Evolutionary conservation across 2,888 invertebrate species (phyloP).

Genomic region (Ischnura elegans): DNA sequence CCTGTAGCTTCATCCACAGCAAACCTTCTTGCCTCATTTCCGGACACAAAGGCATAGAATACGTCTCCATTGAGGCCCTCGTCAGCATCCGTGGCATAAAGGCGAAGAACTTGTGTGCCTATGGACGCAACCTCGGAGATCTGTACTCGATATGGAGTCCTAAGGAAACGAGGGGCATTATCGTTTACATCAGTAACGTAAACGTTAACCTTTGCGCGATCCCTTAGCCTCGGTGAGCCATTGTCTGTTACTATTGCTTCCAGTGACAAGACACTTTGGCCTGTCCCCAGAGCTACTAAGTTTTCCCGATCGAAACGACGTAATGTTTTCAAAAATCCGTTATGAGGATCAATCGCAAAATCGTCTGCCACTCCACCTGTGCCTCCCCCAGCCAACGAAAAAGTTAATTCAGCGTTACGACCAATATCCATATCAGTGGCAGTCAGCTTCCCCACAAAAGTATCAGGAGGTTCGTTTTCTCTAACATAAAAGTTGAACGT

Average conservation of each 20-base stretch:
- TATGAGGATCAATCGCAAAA: constrained; percentile 92
- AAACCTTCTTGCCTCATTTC: constrained; percentile 90
- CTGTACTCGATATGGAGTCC: constrained; percentile 92
- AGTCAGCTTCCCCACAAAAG: constrained; percentile 94
- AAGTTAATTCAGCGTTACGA: constrained; percentile 93
- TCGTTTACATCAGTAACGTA: constrained; percentile 95
- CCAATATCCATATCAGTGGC: constrained; percentile 95
- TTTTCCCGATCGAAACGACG: constrained; percentile 94
- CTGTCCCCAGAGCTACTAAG: constrained; percentile 85
- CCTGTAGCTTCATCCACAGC: constrained; percentile 93
- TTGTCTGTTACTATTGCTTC: constrained; percentile 94
- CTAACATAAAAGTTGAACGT: constrained; percentile 94
- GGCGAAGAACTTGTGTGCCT: constrained; percentile 90
- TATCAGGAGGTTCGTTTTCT: constrained; percentile 92
- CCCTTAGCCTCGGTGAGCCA: constrained; percentile 86
- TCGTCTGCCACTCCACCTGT: constrained; percentile 83
- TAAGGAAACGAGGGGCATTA: constrained; percentile 90
- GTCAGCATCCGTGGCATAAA: constrained; percentile 92
- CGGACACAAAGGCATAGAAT: constrained; percentile 89
- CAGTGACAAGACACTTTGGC: constrained; percentile 89
- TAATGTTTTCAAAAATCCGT: constrained; percentile 93
- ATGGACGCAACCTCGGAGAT: constrained; percentile 92
- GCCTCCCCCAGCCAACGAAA: constrained; percentile 86
- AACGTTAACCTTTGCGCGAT: constrained; percentile 93
- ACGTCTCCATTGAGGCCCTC: constrained; percentile 94